A percentile compares a stretch with the other conserved stretches of the same genome.
Evolutionary conservation across 1,140 invertebrate species (phyloP).

Genomic region (Venturia canescens): DNA sequence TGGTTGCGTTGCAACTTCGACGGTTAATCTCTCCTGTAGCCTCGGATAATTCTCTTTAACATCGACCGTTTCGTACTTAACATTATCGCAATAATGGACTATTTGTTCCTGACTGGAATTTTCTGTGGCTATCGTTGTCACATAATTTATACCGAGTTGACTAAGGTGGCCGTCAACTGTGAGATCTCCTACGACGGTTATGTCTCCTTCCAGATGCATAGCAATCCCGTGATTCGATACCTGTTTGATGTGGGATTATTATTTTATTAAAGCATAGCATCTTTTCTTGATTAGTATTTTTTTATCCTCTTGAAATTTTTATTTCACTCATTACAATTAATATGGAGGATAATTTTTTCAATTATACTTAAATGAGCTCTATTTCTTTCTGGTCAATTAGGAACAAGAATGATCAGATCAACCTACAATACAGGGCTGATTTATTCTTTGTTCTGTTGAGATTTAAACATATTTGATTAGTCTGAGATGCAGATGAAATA

Average conservation of each 20-base stretch:
- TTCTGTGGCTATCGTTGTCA: conserved; percentile 68
- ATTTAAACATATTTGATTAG: too few species aligned
- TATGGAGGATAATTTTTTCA: too few species aligned
- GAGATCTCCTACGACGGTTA: conserved; percentile 73
- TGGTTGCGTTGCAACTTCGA: conserved; percentile 55
- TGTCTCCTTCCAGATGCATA: conserved; percentile 71
- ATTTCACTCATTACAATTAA: too few species aligned
- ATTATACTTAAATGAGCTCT: too few species aligned
- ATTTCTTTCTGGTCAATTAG: too few species aligned
- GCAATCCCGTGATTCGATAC: conserved; percentile 73
- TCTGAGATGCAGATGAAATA: too few species aligned
- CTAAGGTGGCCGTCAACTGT: conserved; percentile 67
- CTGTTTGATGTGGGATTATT: conserved; percentile 50
- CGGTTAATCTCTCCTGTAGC: conserved; percentile 63
- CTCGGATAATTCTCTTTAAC: conserved; percentile 69
- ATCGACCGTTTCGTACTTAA: conserved; percentile 68
- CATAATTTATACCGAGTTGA: conserved; percentile 74
- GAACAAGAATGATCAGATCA: too few species aligned
- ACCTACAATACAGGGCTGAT: too few species aligned
- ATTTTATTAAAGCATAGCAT: background rate
- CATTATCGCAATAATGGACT: conserved; percentile 69
- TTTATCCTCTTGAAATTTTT: too few species aligned
- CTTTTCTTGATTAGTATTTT: too few species aligned
- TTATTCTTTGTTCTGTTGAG: too few species aligned
- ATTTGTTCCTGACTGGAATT: conserved; percentile 66